Evolutionary conservation across 2,797 vertebrate species (phyloP).

Genomic region (Gymnocypris eckloni): DNA sequence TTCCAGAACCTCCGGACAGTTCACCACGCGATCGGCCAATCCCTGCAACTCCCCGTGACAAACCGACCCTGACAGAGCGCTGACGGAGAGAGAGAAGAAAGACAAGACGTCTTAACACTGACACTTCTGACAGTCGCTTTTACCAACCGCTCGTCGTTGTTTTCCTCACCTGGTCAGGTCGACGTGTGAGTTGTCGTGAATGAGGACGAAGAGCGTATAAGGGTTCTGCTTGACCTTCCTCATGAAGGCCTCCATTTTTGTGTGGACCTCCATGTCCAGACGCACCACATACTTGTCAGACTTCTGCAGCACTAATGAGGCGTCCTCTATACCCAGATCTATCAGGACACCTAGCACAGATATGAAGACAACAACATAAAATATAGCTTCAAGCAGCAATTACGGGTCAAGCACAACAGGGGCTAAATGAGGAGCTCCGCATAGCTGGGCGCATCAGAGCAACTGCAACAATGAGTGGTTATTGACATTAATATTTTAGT

Average conservation of each 20-base stretch:
- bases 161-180: constrained; percentile 90
- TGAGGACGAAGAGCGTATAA: constrained; percentile 94
- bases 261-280: constrained; percentile 89
- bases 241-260: constrained; percentile 96
- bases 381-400: neutral
- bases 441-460: too few relatives aligned
- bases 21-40: constrained; percentile 94
- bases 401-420: too few relatives aligned
- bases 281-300: constrained; percentile 94
- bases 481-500: neutral
- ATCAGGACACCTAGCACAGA: constrained; percentile 88
- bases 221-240: constrained; percentile 95
- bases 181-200: constrained; percentile 95
- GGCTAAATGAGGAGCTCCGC: neutral
- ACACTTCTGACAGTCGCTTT: neutral
- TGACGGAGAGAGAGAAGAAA: constrained; percentile 61
- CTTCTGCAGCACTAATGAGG: constrained; percentile 81
- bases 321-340: constrained; percentile 94
- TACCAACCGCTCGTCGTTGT: neutral
- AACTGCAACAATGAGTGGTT: neutral
- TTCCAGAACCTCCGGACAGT: constrained; percentile 94
- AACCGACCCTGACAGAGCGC: constrained; percentile 90
- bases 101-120: neutral
- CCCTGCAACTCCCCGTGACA: constrained; percentile 94
- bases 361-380: constrained; percentile 13